Evolutionary conservation across 2,888 invertebrate genomes (phyloP), one percentile per base, ranked within the genome.

Genomic region (Pelosia muscerda): DNA sequence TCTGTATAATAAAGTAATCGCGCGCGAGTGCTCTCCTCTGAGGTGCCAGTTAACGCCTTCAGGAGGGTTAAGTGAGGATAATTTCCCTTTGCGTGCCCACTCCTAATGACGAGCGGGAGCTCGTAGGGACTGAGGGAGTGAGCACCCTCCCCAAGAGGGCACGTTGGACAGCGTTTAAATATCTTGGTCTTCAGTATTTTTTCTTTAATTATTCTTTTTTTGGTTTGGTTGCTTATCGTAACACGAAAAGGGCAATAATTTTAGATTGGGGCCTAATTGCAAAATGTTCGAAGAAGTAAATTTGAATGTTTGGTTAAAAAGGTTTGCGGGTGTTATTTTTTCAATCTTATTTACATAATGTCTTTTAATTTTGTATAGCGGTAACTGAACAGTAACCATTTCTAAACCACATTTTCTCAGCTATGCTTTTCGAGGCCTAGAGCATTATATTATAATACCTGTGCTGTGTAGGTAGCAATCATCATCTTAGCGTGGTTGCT

Each of bases 41-140:
- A 93, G 94, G 94, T 94, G 92, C 92, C 93, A 95, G 94, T 95
- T 94, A 94, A 90, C 94, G 94, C 94, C 93, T 94, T 87, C 89
- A 89, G 91, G 92, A 92, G 94, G 94, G 93, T 93, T 93, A 94
- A 95, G 92, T 93, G 93, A 88, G 92, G 93, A 94, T 94, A 94
- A 94, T 94, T 94, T 94, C 92, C 92, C 91, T 93, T 92, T 92
- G 92, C 94, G 93, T 94, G 92, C 92, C 92, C 90, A 89, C 90
- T 92, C 85, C 85, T 93, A 92, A 92, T 92, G 92, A 92, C 88
- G 90, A 87, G 86, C 79, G 80, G 79, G 79, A 78, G 82, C 81
- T 80, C 69, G 66, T 73, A 76, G 77, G 83, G 78, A 78, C 72
- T 74, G 71, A 77, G 86, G 81, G 75, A 81, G 78, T 74, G 73